Percentiles rank a stretch among this genome's conserved stretches.
phyloP scores from a whole-genome alignment of 2,113 vertebrate genomes.

The Pampusana beccarii region DNA sequence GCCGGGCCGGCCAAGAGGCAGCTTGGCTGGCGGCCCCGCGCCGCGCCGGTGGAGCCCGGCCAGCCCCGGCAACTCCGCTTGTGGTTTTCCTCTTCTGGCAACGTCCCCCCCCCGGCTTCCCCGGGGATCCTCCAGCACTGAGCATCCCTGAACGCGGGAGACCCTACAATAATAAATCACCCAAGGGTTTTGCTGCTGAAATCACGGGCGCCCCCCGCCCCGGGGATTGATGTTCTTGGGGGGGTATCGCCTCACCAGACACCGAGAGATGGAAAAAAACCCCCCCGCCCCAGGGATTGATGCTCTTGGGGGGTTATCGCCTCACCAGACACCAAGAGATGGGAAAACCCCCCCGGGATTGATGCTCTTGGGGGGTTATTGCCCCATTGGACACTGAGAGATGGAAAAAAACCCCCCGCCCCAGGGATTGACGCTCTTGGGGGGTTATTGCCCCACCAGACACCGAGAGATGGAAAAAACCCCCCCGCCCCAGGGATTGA shows the following conservation, averaged over 20 bases:
- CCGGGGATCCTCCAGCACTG: background rate
- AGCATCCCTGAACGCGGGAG: rapidly evolving
- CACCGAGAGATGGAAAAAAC: background rate
- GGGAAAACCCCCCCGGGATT: rapidly evolving
- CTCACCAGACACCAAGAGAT: no score
- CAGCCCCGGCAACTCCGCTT: background rate
- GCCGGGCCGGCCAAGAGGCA: slow-evolving; percentile 24
- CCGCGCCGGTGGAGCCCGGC: background rate
- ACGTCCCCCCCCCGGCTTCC: no score
- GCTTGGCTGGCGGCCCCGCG: slow-evolving; percentile 18
- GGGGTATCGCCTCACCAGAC: no score
- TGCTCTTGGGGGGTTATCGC: no score
- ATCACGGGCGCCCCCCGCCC: background rate
- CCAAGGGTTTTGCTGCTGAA: background rate
- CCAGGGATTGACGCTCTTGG: no score
- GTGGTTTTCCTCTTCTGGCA: slow-evolving; percentile 45
- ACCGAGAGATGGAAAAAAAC: background rate
- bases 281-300: no score
- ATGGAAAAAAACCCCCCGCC: no score
- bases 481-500: no score
- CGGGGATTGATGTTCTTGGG: no score
- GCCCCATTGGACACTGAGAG: rapidly evolving
- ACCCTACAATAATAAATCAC: background rate
- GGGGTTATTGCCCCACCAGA: no score
- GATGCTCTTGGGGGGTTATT: background rate